Evolutionary conservation across 2,113 vertebrate genomes (phyloP), one percentile per base, ranked within the genome.

Genomic region (Heloderma charlesbogerti): DNA sequence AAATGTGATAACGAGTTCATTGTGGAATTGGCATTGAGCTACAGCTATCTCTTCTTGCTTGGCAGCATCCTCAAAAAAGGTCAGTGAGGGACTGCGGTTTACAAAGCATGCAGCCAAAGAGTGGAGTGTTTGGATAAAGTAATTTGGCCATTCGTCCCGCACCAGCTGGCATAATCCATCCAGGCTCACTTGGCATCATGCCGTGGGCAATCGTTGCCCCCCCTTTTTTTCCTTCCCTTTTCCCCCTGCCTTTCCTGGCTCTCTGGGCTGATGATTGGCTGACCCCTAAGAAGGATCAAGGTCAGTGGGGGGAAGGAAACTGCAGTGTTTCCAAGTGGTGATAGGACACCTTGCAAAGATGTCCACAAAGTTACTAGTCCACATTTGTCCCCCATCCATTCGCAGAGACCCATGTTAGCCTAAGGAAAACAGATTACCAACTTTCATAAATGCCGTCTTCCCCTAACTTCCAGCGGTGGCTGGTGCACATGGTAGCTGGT

Each of bases 61-160:
- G 81, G 88, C 81, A 84, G 2, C 34, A 25, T 60, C 71, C 82
- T 71, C 89, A 78, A 80, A 84, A 90, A 78, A 78, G 7, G 34
- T 90, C 57, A 84, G 48, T 31, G 63, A 20, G 43, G 7, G 12
- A 48, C 25, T 34, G 20, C 67, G 12, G 82, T 90, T 85, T 89
- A 84, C 54, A 84, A 90, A 84, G 71, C 3, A 29, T 48, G 54
- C 40, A 8, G 27, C 34, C 13, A 22, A 45, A 25, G 45, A 89
- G 15, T 43, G 18, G 2, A 51, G 31, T 31, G 81, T 90, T 78
- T 84, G 57, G 72, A 84, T 75, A 77, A 75, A 90, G 31, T 8
- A 34, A 37, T 66, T 48, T 37, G 34, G 27, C 40, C 60, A 10
- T 40, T 27, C 40, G 72, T 71, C 22, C 89, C 37, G 54, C 40